Evolutionary conservation across 2,113 vertebrate species (phyloP), one percentile per base, ranked within the genome.

Genomic region (Probosciger aterrimus): DNA sequence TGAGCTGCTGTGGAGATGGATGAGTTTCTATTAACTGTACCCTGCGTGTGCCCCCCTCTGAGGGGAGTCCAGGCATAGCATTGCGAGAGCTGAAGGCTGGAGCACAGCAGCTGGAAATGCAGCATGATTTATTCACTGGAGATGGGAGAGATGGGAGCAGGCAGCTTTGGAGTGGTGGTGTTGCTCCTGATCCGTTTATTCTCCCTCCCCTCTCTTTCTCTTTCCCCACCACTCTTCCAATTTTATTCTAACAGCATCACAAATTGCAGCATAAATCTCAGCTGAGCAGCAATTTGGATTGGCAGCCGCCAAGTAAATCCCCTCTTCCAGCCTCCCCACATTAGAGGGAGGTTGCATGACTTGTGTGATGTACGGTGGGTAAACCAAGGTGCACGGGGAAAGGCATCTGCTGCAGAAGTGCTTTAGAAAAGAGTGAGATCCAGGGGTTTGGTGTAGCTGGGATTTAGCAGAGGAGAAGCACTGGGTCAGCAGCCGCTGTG

Each of bases 241-340:
- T 92, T 96, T 91, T 85, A 64, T 93, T 94, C 93, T 79, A 93
- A 77, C 39, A 71, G 82, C 53, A n/a, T 33, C 82, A 59, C 69
- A 95, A 83, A 94, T 84, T 86, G 85, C 87, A 86, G 82, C 78
- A 78, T 95, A 90, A 90, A 95, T 95, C 85, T 90, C 17, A 37
- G 73, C 85, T 44, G 71, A 88, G 74, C 77, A 90, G 88, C 83
- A 74, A 10, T 93, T 86, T 4, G 4, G 39, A 46, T 62, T 82
- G 82, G 49, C 6, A 17, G 47, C 35, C 65, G 71, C 65, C 22
- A 20, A 20, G 50, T 82, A 77, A 88, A 92, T 93, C 74, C 90
- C 47, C 31, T 67, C 59, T 65, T 82, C 59, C 50, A 63, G 43
- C 78, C 74, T 86, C 55, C 63, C 39, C 22, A 2, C 6, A 0